Conservation (phyloP, 2,888 invertebrate genomes). For the Nebria brevicollis region DNA sequence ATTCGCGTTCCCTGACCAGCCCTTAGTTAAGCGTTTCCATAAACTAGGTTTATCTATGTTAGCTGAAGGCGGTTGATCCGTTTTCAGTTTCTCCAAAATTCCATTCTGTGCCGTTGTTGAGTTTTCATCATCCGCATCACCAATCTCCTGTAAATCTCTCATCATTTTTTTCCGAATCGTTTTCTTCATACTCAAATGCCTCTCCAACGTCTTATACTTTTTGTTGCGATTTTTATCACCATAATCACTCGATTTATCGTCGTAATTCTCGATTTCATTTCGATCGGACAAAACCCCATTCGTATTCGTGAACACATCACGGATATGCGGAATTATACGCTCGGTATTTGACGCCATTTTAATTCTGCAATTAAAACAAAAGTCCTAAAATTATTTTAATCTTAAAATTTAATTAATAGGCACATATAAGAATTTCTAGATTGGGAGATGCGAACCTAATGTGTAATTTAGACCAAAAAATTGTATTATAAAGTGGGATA, state of each 20-base stretch:
- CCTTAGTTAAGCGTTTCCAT: slow-evolving; percentile 63
- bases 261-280: slow-evolving; percentile 51
- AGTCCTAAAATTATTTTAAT: no score
- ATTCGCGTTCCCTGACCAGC: slow-evolving; percentile 54
- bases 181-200: slow-evolving; percentile 88
- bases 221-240: slow-evolving; percentile 68
- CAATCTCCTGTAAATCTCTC: slow-evolving; percentile 79
- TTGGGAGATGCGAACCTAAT: no score
- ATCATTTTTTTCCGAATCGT: slow-evolving; percentile 87
- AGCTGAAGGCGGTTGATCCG: slow-evolving; percentile 62
- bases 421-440: no score
- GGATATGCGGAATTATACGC: slow-evolving; percentile 78
- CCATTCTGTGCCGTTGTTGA: slow-evolving; percentile 54
- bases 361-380: background rate
- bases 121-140: slow-evolving; percentile 58
- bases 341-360: slow-evolving; percentile 70
- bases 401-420: no score
- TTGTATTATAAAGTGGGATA: no score
- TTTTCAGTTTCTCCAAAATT: slow-evolving; percentile 62
- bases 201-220: slow-evolving; percentile 79
- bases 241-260: slow-evolving; percentile 67
- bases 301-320: slow-evolving; percentile 71
- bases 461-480: no score
- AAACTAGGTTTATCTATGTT: slow-evolving; percentile 63
- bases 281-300: slow-evolving; percentile 66